Evolutionary conservation across 1,140 invertebrate species (phyloP).

Genomic region (Plodia interpunctella): DNA sequence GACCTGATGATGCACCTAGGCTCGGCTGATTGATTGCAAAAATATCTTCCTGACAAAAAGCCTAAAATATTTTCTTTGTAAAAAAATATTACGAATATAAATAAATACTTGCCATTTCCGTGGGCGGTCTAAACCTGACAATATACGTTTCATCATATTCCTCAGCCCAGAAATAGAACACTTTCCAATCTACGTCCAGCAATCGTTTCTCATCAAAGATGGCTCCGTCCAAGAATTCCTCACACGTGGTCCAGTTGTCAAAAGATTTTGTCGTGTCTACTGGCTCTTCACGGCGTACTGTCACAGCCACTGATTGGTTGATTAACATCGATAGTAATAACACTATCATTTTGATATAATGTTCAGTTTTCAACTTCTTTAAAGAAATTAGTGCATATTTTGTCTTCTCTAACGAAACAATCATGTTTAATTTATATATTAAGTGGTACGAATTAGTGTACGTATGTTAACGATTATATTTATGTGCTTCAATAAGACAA

Average conservation of each 20-base stretch:
- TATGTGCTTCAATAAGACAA: no score
- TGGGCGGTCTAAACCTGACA: constrained; percentile 35
- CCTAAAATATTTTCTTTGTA: no score
- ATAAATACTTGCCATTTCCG: constrained; percentile 29
- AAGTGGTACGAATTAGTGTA: no score
- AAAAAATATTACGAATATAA: no score
- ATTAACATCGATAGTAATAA: background rate
- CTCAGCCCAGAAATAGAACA: constrained; percentile 46
- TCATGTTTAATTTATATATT: no score
- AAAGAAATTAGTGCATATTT: no score
- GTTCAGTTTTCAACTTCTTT: no score
- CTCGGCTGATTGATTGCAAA: no score
- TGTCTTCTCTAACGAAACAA: no score
- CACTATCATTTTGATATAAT: no score
- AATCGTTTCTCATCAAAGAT: constrained; percentile 32
- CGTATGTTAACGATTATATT: no score
- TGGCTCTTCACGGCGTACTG: background rate
- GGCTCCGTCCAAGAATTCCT: constrained; percentile 36
- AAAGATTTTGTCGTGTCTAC: background rate
- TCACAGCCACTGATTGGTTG: background rate
- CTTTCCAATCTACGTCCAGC: constrained; percentile 47
- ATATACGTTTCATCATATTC: constrained; percentile 27
- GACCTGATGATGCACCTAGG: no score
- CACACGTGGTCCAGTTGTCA: constrained; percentile 45
- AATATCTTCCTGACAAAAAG: background rate